Evolutionary conservation across 2,797 vertebrate genomes (phyloP).

Genomic region (Champsocephalus gunnari): DNA sequence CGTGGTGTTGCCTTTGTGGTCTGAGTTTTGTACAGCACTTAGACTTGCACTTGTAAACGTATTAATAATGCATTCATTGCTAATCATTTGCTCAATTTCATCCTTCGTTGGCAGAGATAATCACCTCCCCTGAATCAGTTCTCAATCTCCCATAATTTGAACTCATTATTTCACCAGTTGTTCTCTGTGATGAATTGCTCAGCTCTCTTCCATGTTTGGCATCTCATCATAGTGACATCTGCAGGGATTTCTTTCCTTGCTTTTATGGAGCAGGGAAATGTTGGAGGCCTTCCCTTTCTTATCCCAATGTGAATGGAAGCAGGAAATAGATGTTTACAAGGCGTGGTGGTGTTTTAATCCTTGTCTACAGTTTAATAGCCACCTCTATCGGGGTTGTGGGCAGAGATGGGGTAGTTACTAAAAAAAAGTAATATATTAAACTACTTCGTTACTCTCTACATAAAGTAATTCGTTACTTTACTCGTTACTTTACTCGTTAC

Average conservation of each 20-base stretch:
- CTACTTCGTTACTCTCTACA: too few relatives aligned
- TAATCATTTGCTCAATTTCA: constrained; percentile 67
- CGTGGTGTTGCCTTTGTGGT: constrained; percentile 21
- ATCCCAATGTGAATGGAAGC: neutral
- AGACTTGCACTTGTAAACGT: constrained; percentile 28
- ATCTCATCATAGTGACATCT: constrained; percentile 28
- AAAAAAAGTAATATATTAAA: too few relatives aligned
- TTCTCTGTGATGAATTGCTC: constrained; percentile 47
- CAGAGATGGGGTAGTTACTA: too few relatives aligned
- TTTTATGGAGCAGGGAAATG: constrained; percentile 20
- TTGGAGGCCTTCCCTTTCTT: constrained; percentile 14
- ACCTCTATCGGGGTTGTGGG: too few relatives aligned
- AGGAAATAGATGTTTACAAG: constrained; percentile 11
- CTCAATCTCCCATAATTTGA: constrained; percentile 55
- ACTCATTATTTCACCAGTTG: constrained; percentile 60
- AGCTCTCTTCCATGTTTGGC: constrained; percentile 28
- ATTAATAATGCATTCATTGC: constrained; percentile 58
- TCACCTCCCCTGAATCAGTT: constrained; percentile 58
- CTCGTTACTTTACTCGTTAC: too few relatives aligned
- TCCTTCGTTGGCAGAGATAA: constrained; percentile 61
- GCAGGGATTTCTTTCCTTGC: neutral
- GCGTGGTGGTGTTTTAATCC: too few relatives aligned
- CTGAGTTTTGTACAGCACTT: constrained; percentile 13
- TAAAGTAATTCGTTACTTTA: too few relatives aligned
- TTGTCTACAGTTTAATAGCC: too few relatives aligned